Conservation (phyloP, 2,113 vertebrate genomes). For the Cyanoliseus patagonus region DNA sequence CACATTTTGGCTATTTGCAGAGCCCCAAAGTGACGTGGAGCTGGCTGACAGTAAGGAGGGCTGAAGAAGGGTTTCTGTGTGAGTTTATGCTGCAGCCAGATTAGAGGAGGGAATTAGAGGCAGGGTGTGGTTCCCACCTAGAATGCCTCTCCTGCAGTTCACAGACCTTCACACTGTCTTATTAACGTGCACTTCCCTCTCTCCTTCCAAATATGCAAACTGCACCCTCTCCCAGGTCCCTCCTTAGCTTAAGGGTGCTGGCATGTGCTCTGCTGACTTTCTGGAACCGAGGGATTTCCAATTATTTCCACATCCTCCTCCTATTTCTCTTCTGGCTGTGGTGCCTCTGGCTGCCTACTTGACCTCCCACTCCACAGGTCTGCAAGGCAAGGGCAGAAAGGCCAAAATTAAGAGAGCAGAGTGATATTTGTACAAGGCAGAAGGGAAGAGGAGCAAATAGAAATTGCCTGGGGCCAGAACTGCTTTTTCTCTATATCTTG, state of each 20-base stretch:
- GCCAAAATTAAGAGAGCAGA: background rate
- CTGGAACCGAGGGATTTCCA: slow-evolving; percentile 64
- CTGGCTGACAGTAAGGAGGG: background rate
- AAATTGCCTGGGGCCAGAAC: background rate
- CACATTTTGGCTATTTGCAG: background rate
- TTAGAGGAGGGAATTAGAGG: slow-evolving; percentile 34
- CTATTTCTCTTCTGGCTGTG: slow-evolving; percentile 38
- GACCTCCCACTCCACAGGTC: slow-evolving; percentile 25
- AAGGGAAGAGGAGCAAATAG: slow-evolving; percentile 12
- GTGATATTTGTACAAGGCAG: background rate
- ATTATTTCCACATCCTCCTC: slow-evolving; percentile 65
- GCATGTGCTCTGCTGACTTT: slow-evolving; percentile 52
- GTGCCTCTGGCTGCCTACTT: slow-evolving; percentile 35
- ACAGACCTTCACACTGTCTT: slow-evolving; percentile 48
- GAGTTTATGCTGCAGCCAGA: slow-evolving; percentile 50
- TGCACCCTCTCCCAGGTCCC: slow-evolving; percentile 51
- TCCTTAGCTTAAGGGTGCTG: slow-evolving; percentile 67
- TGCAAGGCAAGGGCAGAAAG: slow-evolving; percentile 1
- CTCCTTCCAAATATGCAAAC: slow-evolving; percentile 55
- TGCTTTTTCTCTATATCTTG: background rate
- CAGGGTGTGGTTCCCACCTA: slow-evolving; percentile 56
- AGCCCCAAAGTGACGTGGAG: background rate
- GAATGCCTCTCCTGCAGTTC: slow-evolving; percentile 40
- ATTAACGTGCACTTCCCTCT: slow-evolving; percentile 21
- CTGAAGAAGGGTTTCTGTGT: slow-evolving; percentile 1